Base-by-base conservation (phyloP, 2,113 vertebrate genomes). In the Petrocephalus microphthalmus region DNA sequence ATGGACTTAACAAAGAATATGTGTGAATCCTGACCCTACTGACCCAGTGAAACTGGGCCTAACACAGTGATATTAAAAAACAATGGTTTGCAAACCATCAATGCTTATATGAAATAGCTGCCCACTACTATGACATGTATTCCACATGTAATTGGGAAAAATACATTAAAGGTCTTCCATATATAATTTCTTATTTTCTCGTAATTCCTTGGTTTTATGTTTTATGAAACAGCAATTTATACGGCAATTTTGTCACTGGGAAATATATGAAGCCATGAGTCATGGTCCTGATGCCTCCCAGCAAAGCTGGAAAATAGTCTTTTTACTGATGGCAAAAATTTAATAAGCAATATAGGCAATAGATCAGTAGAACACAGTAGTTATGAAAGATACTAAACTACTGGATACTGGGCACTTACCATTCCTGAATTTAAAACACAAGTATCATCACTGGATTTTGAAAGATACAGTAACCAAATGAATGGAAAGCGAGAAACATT, bases 1-100 rank as follows among this genome's bases (percentile, higher is more conserved):
- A 83, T 49, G 67, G 71, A 88, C 78, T 87, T 86, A 15, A 20
- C 47, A 33, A 15, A 81, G n/a, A 54, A 85, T 85, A 29, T 53
- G 51, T 53, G 13, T 22, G 1, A 54, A 49, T 29, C 25, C 15
- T 54, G 51, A 85, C 51, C 49, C 83, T n/a, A 29, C 82, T 53
- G 47, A 52, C 81, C 42, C 8, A 83, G 17, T 85, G n/a, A 85
- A 29, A 25, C n/a, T 85, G 25, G 53, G 42, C 3, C 42, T 42
- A 42, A 1, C 42, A 42, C 42, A 42, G 42, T 42, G 60, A 78
- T 15, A 78, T 37, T 78, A 42, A 42, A 78, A 42, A 19, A 1
- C 5, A 17, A 78, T 78, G 71, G 37, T 78, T 42, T 78, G 17
- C 71, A 42, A 78, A 78, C 71, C 19, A 19, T 78, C 11, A 78